Base-by-base conservation (phyloP, 2,888 invertebrate species). In the Tachina fera region DNA sequence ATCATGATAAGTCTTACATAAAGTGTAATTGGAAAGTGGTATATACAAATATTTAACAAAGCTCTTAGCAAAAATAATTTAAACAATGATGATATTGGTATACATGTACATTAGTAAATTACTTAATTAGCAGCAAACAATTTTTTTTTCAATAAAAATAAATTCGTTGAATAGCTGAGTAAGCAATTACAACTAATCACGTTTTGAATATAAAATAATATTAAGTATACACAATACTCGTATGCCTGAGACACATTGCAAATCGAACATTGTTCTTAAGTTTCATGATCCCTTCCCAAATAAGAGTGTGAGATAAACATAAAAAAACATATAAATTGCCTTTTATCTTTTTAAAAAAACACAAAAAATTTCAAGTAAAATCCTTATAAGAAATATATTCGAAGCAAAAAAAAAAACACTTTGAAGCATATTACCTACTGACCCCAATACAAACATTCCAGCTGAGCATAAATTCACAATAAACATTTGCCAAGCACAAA, bases 341-440 rank as follows among this genome's bases (percentile, higher is more conserved):
- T 71, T 39, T 45, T 56, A 39, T 14, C 31, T 45, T 19, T 14
- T 47, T n/a, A 31, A 14, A 39, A 77, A 45, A 56, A 47, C 67
- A 49, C 31, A 67, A 80, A 14, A 47, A 9, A 53, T 63, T 78
- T 41, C 11, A 56, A 51, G 16, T 6, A 3, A 60, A 65, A 13
- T 77, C 61, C 77, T 72, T 81, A 41, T 72, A 63, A 31, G 16
- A 74, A 68, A 49, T 67, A 22, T 76, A 61, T 68, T 58, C 10
- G 11, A 56, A 53, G 41, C n/a, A 49, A 68, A 31, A 31, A 31
- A 31, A 31, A 31, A 4, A 31, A 68, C 16, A 56, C 51, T 74
- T 60, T 3, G 51, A 84, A 84, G 51, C 65, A 56, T 63, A 71
- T 86, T 86, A 86, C 85, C 85, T 71, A 86, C 85, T 86, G 79